Conservation (phyloP, 2,797 vertebrate genomes). For the Orientallactaga sibirica region DNA sequence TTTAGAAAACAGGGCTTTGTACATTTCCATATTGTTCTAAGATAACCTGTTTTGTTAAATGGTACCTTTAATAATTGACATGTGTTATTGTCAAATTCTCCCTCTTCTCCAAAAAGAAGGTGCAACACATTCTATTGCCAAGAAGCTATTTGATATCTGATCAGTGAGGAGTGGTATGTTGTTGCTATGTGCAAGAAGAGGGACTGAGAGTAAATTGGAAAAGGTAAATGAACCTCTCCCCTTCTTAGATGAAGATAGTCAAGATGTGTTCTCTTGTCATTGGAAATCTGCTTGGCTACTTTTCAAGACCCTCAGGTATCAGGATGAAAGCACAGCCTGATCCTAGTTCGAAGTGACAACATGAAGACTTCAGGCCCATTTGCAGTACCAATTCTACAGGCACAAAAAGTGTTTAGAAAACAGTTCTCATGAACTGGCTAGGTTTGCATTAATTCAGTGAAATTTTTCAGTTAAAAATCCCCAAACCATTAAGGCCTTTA, state of each 20-base stretch:
- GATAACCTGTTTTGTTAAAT: constrained; percentile 15
- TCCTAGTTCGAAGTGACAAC: not conserved
- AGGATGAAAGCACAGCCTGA: not conserved
- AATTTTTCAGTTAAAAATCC: constrained; percentile 59
- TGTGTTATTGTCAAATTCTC: constrained; percentile 36
- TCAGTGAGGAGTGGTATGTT: constrained; percentile 3
- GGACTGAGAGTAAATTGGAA: not conserved
- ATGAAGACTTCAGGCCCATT: not conserved
- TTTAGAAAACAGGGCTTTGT: not conserved
- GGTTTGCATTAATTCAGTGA: constrained; percentile 17
- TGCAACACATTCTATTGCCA: not conserved
- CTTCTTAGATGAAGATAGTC: not conserved
- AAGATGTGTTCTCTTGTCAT: not conserved
- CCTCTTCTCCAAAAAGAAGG: not conserved
- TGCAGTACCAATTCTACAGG: not conserved
- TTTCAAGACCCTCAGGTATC: not conserved
- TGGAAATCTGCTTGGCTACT: constrained; percentile 2
- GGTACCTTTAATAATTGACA: not conserved
- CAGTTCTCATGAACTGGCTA: constrained; percentile 17
- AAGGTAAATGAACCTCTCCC: not conserved
- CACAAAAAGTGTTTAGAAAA: constrained; percentile 15
- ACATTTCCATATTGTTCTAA: constrained; percentile 9
- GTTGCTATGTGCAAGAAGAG: not conserved
- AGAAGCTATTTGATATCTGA: constrained; percentile 1
- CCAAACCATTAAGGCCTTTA: constrained; percentile 26